Base-by-base conservation (phyloP, 2,888 invertebrate genomes). In the Synergus japonicus region DNA sequence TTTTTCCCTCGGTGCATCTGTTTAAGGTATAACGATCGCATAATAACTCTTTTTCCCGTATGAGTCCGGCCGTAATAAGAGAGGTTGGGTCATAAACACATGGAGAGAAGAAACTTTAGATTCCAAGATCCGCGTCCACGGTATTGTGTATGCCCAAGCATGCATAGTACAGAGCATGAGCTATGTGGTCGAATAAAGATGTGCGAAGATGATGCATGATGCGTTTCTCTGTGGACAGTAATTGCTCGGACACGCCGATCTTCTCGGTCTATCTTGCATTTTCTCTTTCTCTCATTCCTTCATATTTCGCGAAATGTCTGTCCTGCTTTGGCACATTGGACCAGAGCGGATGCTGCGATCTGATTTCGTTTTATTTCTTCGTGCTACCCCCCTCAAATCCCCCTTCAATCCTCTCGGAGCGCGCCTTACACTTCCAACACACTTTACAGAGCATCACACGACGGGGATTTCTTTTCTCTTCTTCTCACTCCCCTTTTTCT, bases 351-450 rank as follows among this genome's bases (percentile, higher is more conserved):
- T 85, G 84, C 86, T 83, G 84, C 87, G 89, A 89, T 88, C 88
- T 87, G 87, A 87, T 88, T 87, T 87, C 83, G 83, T 87, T 87
- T 89, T 88, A 85, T 86, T 90, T 88, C 88, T 86, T 85, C 81
- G 79, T 85, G 81, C 85, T 80, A 79, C 82, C 81, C 67, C 79
- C 81, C 64, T 46, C 41, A 13, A 43, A 60, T 64, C 76, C 44
- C 18, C 37, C 77, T 29, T 49, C 44, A 18, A 37, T 49, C 63
- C 63, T 46, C 63, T 4, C 43, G 18, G 43, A 46, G 8, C 44
- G 43, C 76, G n/a, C 18, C 60, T 64, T 41, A 43, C 44, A 22
- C 76, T 41, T 43, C 43, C 41, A 66, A 43, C 67, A 44, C 67
- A 29, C 22, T 43, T 65, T 43, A n/a, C 65, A 41, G 65, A 12